These are phyloP conservation scores for Lutjanus erythropterus DNA, from an alignment of 2,113 vertebrate species.

Conservation along the genomic window DNA sequence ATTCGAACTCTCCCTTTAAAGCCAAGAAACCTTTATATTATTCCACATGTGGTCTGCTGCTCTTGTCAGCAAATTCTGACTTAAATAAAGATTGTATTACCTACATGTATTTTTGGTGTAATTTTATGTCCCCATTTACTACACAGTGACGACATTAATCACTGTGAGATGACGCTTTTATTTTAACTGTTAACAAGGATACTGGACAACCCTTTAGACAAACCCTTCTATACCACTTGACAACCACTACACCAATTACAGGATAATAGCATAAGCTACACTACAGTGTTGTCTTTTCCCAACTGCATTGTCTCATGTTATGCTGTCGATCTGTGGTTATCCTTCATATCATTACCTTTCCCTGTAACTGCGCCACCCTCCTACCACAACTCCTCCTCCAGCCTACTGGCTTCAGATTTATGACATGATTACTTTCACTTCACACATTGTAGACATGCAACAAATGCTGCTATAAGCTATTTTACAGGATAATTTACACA, in stretches of 20 bases:
- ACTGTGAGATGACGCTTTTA: neutral
- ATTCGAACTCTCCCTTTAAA: too few relatives aligned
- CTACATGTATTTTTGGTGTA: neutral
- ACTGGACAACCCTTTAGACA: slow-evolving; percentile 6
- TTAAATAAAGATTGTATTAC: neutral
- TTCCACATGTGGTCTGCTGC: neutral
- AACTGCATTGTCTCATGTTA: neutral
- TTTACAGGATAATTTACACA: neutral
- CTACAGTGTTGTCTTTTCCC: neutral
- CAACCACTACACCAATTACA: neutral
- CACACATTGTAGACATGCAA: neutral
- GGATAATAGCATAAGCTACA: too few relatives aligned
- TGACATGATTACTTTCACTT: neutral
- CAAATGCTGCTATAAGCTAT: neutral
- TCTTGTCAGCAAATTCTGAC: neutral
- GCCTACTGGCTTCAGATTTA: neutral
- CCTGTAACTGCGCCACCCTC: neutral
- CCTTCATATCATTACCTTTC: too few relatives aligned
- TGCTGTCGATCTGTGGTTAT: too few relatives aligned
- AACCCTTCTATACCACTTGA: neutral
- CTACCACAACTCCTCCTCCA: neutral
- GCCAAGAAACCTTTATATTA: neutral
- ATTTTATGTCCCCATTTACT: too few relatives aligned
- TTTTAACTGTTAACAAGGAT: neutral
- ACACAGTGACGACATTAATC: neutral